Evolutionary conservation across 1,140 invertebrate genomes (phyloP), one percentile per base, ranked within the genome.

Genomic region (Andrena cerasifolii): DNA sequence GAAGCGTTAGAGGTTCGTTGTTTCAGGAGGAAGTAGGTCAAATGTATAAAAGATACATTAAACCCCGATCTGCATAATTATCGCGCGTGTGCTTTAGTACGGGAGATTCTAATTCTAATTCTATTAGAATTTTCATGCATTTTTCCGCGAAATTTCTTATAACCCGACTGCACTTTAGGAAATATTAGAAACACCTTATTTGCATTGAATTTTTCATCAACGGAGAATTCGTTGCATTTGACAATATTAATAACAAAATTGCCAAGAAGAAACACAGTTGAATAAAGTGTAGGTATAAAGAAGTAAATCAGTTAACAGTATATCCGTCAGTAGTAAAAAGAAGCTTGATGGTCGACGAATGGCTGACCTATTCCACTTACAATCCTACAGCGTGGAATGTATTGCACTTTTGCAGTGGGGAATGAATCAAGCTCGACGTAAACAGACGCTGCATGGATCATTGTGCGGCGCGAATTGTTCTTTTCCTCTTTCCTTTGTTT

Each of bases 61-160:
- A 74, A 63, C 71, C 59, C 71, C 33, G 40, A 54, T 66, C 61
- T 74, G 72, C 49, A 43, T 65, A 66, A 66, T 66, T 51, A 54
- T 45, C 24, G 14, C 18, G 18, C 2, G 7, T 3, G 1, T 26
- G 8, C 3, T 53, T 26, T 14, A 53, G 24, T 10, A n/a, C 14
- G 40, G 26, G 21, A 59, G 49, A 5, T 51, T 47, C 56, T 3
- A 16, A 40, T 21, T 3, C 10, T 8, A 4, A 2, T 33, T 33
- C 3, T 4, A 26, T 40, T 68, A 36, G 14, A 14, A 68, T 36
- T 26, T 49, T 31, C 12, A 14, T 31, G n/a, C 2, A 1, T 31
- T 16, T 3, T 21, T 21, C 33, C 31, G 4, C 53, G 12, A 40
- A 49, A 21, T n/a, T 49, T 5, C 21, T 49, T 4, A 49, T 4